Evolutionary conservation across 1,140 invertebrate genomes (phyloP).

Genomic region (Aphidius ervi): DNA sequence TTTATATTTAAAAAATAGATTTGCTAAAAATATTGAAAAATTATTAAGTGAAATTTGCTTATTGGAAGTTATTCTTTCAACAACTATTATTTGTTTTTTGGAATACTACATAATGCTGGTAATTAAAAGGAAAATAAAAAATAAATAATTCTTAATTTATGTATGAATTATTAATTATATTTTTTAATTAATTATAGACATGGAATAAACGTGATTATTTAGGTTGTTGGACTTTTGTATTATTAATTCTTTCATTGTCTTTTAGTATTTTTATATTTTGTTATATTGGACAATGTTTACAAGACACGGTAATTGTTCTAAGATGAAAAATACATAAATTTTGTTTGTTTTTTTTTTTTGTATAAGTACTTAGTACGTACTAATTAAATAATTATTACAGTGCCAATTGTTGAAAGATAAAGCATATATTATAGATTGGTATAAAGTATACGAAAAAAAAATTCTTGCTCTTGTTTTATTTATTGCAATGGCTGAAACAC

Average conservation of each 20-base stretch:
- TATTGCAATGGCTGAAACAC: conserved; percentile 22
- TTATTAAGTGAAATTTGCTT: conserved; percentile 29
- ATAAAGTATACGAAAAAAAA: conserved; percentile 22
- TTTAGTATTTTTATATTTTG: conserved; percentile 33
- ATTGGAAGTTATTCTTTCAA: conserved; percentile 31
- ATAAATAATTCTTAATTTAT: too few relatives aligned
- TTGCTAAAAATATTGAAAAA: conserved; percentile 27
- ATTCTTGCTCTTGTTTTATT: conserved; percentile 20
- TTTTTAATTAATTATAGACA: conserved; percentile 13
- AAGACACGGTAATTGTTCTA: not conserved
- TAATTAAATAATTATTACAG: conserved; percentile 13
- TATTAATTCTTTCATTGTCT: conserved; percentile 23
- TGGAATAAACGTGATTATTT: conserved; percentile 20
- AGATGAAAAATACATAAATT: too few relatives aligned
- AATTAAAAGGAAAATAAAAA: too few relatives aligned
- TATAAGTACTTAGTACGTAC: too few relatives aligned
- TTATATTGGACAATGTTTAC: conserved; percentile 27
- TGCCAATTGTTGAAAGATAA: conserved; percentile 21
- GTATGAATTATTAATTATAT: not conserved
- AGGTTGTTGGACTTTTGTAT: conserved; percentile 15
- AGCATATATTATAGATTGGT: conserved; percentile 29
- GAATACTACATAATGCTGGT: conserved; percentile 28
- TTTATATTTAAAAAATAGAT: conserved; percentile 23
- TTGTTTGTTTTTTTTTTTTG: too few relatives aligned
- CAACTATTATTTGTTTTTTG: conserved; percentile 29